These are phyloP conservation scores for Rhopalosiphum nymphaeae DNA, from an alignment of 2,888 invertebrate species.

Conservation along the genomic window DNA sequence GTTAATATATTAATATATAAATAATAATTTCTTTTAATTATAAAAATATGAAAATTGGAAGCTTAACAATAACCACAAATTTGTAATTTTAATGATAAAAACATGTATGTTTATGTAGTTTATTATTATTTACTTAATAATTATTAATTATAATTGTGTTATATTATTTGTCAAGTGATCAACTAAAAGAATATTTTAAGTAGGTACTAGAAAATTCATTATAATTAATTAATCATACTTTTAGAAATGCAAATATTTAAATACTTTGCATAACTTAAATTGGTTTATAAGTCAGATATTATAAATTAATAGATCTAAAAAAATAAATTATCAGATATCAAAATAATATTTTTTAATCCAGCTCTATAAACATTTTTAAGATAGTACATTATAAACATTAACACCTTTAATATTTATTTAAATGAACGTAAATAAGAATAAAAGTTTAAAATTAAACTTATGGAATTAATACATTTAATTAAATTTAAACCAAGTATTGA, in stretches of 20 bases:
- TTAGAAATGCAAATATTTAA: background rate
- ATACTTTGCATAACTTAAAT: background rate
- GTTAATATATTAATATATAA: background rate
- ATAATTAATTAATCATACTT: background rate
- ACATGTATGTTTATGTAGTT: background rate
- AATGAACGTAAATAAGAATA: background rate
- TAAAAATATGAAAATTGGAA: background rate
- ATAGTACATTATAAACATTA: background rate
- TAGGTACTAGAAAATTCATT: background rate
- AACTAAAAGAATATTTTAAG: background rate
- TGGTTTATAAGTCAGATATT: background rate
- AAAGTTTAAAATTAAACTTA: background rate
- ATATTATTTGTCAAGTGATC: background rate
- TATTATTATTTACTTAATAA: background rate
- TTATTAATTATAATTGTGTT: background rate
- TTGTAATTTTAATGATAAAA: background rate
- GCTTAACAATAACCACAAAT: background rate
- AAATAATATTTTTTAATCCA: background rate
- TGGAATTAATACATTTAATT: background rate
- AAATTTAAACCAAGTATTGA: background rate
- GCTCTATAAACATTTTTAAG: background rate
- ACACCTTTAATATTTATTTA: background rate
- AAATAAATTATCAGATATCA: background rate
- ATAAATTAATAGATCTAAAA: background rate
- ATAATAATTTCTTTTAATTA: background rate